phyloP scores from a whole-genome alignment of 2,888 invertebrate genomes.

The Pristionchus japonicus region DNA sequence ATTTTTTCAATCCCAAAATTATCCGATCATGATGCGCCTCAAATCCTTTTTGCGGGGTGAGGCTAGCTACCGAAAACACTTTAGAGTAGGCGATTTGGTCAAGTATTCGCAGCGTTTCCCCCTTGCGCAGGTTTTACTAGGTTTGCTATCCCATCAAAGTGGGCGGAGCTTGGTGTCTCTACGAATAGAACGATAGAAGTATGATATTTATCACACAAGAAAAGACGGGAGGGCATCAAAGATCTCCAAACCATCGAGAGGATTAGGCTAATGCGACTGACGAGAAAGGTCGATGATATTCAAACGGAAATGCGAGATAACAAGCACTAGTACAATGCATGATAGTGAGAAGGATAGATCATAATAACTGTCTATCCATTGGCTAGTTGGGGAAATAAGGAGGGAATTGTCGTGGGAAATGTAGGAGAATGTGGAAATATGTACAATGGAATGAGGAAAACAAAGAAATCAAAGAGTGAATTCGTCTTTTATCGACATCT shows the following conservation, averaged over 20 bases:
- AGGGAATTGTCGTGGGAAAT: neutral
- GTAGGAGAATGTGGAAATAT: neutral
- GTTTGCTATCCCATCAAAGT: too few relatives aligned
- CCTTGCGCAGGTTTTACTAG: too few relatives aligned
- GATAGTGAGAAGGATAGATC: neutral
- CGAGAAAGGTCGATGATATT: neutral
- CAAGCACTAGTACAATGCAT: neutral
- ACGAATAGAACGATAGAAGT: conserved; percentile 8
- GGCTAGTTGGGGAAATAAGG: neutral
- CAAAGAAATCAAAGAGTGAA: neutral
- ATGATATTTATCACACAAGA: neutral
- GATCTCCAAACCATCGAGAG: neutral
- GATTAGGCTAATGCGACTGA: neutral
- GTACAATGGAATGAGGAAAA: neutral
- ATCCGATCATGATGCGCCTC: too few relatives aligned
- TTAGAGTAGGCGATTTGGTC: too few relatives aligned
- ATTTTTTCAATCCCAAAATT: too few relatives aligned
- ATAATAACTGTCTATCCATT: neutral
- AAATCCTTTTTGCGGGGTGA: too few relatives aligned
- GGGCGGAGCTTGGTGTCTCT: too few relatives aligned
- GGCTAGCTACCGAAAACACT: too few relatives aligned
- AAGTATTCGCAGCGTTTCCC: too few relatives aligned
- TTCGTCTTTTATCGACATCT: neutral
- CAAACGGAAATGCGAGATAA: neutral
- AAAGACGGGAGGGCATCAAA: neutral